Conservation (phyloP, 2,797 vertebrate genomes). For the Sciurus vulgaris region DNA sequence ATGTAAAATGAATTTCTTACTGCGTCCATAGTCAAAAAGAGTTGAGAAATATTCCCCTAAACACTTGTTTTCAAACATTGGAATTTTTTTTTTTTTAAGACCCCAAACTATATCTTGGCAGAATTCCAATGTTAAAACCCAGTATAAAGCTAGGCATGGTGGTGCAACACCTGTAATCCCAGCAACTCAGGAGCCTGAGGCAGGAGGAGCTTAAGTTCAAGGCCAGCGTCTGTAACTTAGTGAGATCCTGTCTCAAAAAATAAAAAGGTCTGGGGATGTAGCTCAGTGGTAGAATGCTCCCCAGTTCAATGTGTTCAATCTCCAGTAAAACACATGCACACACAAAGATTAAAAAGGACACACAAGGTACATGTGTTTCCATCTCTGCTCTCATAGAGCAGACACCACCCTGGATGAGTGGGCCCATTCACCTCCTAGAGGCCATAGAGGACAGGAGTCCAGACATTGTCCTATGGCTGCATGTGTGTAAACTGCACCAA, state of each 20-base stretch:
- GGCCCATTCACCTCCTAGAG: background rate
- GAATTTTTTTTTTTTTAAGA: background rate
- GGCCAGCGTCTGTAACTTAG: no score
- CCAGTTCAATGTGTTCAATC: no score
- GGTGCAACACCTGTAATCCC: no score
- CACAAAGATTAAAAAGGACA: no score
- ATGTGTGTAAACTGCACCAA: fast-evolving
- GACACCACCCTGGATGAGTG: no score
- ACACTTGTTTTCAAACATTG: background rate
- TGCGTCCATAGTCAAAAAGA: background rate
- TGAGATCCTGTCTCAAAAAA: no score
- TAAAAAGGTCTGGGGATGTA: no score
- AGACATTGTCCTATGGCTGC: fast-evolving
- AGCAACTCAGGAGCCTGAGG: no score
- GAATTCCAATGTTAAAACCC: background rate
- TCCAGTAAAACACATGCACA: no score
- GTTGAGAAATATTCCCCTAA: background rate
- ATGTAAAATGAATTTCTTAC: background rate
- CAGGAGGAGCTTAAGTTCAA: no score
- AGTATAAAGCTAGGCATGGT: no score
- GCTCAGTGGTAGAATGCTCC: no score
- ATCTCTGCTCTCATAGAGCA: fast-evolving
- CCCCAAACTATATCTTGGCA: background rate
- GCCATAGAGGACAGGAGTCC: background rate
- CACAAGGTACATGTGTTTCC: background rate